Percentiles rank a stretch among this genome's conserved stretches.
These are phyloP conservation scores for Drepana falcataria DNA, from an alignment of 2,888 invertebrate genomes.

Conservation along the genomic window DNA sequence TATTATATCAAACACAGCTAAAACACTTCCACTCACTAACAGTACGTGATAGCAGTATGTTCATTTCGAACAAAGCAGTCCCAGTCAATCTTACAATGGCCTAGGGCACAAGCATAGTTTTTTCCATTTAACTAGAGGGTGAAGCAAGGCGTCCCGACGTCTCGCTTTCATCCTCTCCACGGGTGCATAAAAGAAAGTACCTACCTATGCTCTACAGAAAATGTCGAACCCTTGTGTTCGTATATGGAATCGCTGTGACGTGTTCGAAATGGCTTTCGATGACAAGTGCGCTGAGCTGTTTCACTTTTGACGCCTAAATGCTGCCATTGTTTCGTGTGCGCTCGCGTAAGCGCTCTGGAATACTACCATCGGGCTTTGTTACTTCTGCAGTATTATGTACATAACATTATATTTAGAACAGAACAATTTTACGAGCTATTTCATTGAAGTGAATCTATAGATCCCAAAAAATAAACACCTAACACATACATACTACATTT, in stretches of 20 bases:
- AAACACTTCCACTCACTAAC: background rate
- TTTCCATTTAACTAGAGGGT: conserved; percentile 68
- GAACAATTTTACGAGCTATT: conserved; percentile 6
- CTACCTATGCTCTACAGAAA: conserved; percentile 27
- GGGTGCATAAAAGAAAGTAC: conserved; percentile 64
- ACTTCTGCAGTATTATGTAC: background rate
- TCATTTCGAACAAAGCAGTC: conserved; percentile 58
- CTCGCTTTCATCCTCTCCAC: conserved; percentile 71
- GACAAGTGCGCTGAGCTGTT: conserved; percentile 65
- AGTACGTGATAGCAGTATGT: conserved; percentile 35
- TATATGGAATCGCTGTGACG: conserved; percentile 57
- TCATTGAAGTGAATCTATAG: background rate
- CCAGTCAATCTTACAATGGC: conserved; percentile 67
- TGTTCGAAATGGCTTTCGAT: conserved; percentile 73
- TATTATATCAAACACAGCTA: too few relatives aligned
- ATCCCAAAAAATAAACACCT: background rate
- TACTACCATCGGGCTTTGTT: conserved; percentile 21
- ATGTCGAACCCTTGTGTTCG: conserved; percentile 37
- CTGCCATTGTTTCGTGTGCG: conserved; percentile 62
- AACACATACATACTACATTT: too few relatives aligned
- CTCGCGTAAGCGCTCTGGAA: conserved; percentile 39
- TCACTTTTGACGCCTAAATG: conserved; percentile 69
- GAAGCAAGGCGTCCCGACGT: conserved; percentile 58
- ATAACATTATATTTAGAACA: background rate
- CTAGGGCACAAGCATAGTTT: conserved; percentile 57